These are phyloP conservation scores for Ptychoptera albimana DNA, from an alignment of 2,888 invertebrate genomes.

Conservation along the genomic window DNA sequence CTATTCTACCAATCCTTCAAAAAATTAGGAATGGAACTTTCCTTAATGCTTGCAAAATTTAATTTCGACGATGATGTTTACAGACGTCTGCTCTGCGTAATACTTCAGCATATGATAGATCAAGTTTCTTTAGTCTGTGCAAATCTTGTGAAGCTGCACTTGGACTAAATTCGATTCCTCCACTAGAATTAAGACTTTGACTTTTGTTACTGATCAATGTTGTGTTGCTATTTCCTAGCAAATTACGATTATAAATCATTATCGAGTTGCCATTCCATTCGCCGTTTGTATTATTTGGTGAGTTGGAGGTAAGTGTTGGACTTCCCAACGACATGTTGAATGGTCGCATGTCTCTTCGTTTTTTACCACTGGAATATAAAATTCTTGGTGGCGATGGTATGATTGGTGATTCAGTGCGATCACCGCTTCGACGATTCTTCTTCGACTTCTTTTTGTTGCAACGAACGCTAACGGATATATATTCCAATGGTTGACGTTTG, in stretches of 20 bases:
- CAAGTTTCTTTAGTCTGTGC: conserved; percentile 62
- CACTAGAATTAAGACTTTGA: conserved; percentile 30
- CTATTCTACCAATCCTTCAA: too few relatives aligned
- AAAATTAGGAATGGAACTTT: too few relatives aligned
- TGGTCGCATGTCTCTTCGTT: conserved; percentile 38
- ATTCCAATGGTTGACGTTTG: conserved; percentile 59
- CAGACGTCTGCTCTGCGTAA: conserved; percentile 42
- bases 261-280: conserved; percentile 58
- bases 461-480: conserved; percentile 46
- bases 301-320: conserved; percentile 8
- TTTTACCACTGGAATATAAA: conserved; percentile 38
- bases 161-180: conserved; percentile 35
- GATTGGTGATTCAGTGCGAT: conserved; percentile 52
- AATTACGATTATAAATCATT: conserved; percentile 45
- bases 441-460: conserved; percentile 58
- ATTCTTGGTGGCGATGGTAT: conserved; percentile 52
- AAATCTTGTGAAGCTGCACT: conserved; percentile 72
- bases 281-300: conserved; percentile 7
- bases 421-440: conserved; percentile 43
- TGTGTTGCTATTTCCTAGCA: conserved; percentile 31
- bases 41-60: not conserved
- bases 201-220: conserved; percentile 37
- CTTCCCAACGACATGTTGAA: conserved; percentile 26
- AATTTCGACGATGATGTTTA: conserved; percentile 18
- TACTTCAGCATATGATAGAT: conserved; percentile 74